Percentiles rank a stretch among this genome's conserved stretches.
These are phyloP conservation scores for Odontocolon sp. DNA, from an alignment of 2,888 invertebrate species.

Conservation along the genomic window DNA sequence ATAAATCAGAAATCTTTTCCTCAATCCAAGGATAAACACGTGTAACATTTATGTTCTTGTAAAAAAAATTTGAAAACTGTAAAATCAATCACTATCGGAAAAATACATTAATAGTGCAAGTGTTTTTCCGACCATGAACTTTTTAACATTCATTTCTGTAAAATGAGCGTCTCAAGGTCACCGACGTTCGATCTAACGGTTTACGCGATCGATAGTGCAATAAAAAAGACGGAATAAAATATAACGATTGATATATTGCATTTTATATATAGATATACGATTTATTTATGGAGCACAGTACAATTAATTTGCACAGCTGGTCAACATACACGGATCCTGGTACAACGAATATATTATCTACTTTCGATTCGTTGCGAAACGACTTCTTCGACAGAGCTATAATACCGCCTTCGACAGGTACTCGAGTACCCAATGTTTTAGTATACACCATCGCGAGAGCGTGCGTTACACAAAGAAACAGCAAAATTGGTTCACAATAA, in stretches of 20 bases:
- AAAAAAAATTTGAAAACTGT: background rate
- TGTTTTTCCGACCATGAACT: slow-evolving; percentile 11
- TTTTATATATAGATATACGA: background rate
- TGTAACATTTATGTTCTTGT: too few species aligned
- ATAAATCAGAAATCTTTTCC: too few species aligned
- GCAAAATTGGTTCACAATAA: background rate
- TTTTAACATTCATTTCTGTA: background rate
- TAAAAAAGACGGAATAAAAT: background rate
- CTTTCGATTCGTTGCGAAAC: slow-evolving; percentile 76
- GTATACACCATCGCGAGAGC: background rate
- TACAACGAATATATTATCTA: slow-evolving; percentile 53
- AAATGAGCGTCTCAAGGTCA: slow-evolving; percentile 4
- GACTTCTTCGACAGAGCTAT: slow-evolving; percentile 39
- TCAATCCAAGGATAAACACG: too few species aligned
- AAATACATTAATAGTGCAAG: background rate
- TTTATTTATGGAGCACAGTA: background rate
- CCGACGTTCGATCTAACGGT: slow-evolving; percentile 10
- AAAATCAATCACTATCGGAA: background rate
- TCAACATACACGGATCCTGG: slow-evolving; percentile 16
- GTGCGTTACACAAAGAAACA: background rate
- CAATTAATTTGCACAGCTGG: slow-evolving; percentile 1
- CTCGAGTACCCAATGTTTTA: background rate
- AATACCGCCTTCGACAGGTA: slow-evolving; percentile 33
- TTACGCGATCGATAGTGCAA: background rate
- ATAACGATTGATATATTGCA: background rate